Conservation (phyloP, 2,113 vertebrate genomes). For the Sorex fumeus region DNA sequence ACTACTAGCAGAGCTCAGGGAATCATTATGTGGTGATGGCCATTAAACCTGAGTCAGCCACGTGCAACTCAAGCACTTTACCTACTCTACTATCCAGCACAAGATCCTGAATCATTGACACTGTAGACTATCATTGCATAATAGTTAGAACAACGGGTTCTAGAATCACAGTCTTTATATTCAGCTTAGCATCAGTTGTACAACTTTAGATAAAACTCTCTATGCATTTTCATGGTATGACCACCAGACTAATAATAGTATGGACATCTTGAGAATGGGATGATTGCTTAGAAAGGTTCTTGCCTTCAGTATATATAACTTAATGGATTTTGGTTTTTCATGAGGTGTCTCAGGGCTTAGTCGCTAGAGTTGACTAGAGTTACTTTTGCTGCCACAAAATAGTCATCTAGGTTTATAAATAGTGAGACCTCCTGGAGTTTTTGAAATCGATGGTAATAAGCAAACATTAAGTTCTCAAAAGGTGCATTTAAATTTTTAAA, state of each 20-base stretch:
- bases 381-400: constrained; percentile 29
- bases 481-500: too few relatives aligned
- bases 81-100: too few relatives aligned
- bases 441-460: constrained; percentile 23
- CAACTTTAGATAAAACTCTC: constrained; percentile 29
- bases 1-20: background rate
- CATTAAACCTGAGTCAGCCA: too few relatives aligned
- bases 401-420: constrained; percentile 21
- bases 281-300: constrained; percentile 38
- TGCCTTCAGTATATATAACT: background rate
- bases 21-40: too few relatives aligned
- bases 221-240: constrained; percentile 31
- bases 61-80: too few relatives aligned
- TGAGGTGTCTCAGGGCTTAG: constrained; percentile 21
- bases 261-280: background rate
- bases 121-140: background rate
- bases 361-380: background rate
- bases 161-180: background rate
- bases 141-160: background rate
- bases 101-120: background rate
- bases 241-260: background rate
- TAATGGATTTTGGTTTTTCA: background rate
- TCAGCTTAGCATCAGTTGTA: background rate
- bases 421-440: constrained; percentile 7
- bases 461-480: background rate